Percentiles rank a stretch among this genome's conserved stretches.
These are phyloP conservation scores for Leguminivora glycinivorella DNA, from an alignment of 1,140 invertebrate genomes.

Conservation along the genomic window DNA sequence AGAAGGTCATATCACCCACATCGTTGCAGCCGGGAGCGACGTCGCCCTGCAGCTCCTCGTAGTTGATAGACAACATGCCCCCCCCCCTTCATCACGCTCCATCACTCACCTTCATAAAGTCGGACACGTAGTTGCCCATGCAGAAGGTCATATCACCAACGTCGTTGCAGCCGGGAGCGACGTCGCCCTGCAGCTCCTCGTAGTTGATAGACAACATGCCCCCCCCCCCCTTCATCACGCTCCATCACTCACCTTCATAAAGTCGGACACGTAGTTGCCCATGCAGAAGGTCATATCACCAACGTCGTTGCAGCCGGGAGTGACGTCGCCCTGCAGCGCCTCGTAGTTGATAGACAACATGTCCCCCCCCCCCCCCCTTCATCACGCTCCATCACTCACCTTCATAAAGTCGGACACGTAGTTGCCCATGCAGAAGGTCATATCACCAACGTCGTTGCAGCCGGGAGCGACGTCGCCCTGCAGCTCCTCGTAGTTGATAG, in stretches of 20 bases:
- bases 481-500: slow-evolving; percentile 57
- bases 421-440: slow-evolving; percentile 92
- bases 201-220: slow-evolving; percentile 63
- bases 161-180: slow-evolving; percentile 76
- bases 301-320: slow-evolving; percentile 78
- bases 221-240: too few relatives aligned
- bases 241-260: slow-evolving; percentile 83
- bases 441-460: slow-evolving; percentile 84
- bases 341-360: slow-evolving; percentile 66
- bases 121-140: slow-evolving; percentile 90
- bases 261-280: slow-evolving; percentile 90
- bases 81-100: slow-evolving; percentile 49
- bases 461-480: slow-evolving; percentile 61
- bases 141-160: slow-evolving; percentile 92
- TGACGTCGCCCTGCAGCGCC: slow-evolving; percentile 50
- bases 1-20: slow-evolving; percentile 91
- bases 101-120: slow-evolving; percentile 85
- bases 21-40: slow-evolving; percentile 76
- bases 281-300: slow-evolving; percentile 93
- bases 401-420: slow-evolving; percentile 92
- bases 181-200: slow-evolving; percentile 53
- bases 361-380: slow-evolving; percentile 56
- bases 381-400: slow-evolving; percentile 67
- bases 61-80: slow-evolving; percentile 61
- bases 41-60: slow-evolving; percentile 55